These are phyloP conservation scores for Thyatira batis DNA, from an alignment of 2,888 invertebrate genomes.

Conservation along the genomic window DNA sequence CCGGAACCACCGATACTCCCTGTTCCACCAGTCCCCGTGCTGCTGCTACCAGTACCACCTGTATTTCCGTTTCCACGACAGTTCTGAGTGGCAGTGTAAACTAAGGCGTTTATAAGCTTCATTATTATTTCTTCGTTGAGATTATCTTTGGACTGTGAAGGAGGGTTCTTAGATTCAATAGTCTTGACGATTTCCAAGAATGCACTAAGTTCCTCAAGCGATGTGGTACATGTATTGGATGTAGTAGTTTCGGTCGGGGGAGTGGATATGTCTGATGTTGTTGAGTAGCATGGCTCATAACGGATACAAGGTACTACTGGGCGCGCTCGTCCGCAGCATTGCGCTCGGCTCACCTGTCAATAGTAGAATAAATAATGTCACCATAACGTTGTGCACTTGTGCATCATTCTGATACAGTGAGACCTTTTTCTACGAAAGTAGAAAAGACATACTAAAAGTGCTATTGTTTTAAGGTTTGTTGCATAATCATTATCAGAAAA, in stretches of 20 bases:
- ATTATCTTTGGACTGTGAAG: slow-evolving; percentile 12
- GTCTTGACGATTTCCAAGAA: slow-evolving; percentile 14
- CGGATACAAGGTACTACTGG: slow-evolving; percentile 9
- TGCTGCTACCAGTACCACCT: slow-evolving; percentile 3
- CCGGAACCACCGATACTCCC: slow-evolving; percentile 13
- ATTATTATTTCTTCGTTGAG: slow-evolving; percentile 58
- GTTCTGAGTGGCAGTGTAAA: slow-evolving; percentile 51
- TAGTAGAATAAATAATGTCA: slow-evolving; percentile 1
- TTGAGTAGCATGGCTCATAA: slow-evolving; percentile 1
- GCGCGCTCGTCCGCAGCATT: slow-evolving; percentile 22
- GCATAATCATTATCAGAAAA: no score
- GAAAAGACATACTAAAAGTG: no score
- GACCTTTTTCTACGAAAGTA: no score
- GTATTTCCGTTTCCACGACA: slow-evolving; percentile 24
- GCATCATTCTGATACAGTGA: no score
- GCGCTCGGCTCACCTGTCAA: slow-evolving; percentile 44
- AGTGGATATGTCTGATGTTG: background rate
- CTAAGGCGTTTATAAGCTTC: slow-evolving; percentile 62
- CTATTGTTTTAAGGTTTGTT: no score
- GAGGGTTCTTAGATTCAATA: slow-evolving; percentile 8
- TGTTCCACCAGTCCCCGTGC: background rate
- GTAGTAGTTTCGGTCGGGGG: background rate
- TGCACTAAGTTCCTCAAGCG: slow-evolving; percentile 3
- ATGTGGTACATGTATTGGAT: background rate
- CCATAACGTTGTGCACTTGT: background rate